Percentiles rank a stretch among this genome's conserved stretches.
Conservation (phyloP, 2,797 vertebrate species). For the Girardinus metallicus region DNA sequence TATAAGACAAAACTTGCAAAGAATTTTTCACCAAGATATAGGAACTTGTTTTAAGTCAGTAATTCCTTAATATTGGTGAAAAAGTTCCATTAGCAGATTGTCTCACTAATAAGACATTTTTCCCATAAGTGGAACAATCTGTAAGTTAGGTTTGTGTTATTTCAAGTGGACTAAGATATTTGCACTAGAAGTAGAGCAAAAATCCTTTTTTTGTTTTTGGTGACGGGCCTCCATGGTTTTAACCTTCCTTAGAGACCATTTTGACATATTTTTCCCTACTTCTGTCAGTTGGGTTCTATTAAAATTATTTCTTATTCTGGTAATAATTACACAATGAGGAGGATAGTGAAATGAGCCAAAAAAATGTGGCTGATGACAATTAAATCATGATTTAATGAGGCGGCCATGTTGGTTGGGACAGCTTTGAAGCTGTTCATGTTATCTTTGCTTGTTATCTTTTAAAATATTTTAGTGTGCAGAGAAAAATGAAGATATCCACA, state of each 20-base stretch:
- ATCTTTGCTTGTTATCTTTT: neutral
- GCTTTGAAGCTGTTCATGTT: neutral
- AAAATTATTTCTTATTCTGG: neutral
- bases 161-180: too few species aligned
- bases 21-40: too few species aligned
- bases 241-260: neutral
- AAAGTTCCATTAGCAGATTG: too few species aligned
- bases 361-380: neutral
- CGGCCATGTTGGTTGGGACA: neutral
- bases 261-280: neutral
- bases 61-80: too few species aligned
- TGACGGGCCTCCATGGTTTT: neutral
- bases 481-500: neutral
- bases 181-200: too few species aligned
- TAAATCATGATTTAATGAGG: neutral
- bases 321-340: neutral
- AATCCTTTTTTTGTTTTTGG: neutral
- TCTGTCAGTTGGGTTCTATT: neutral
- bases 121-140: too few species aligned
- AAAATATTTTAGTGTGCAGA: neutral
- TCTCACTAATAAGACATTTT: too few species aligned
- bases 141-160: too few species aligned
- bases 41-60: too few species aligned
- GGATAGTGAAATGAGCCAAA: neutral
- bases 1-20: too few species aligned